phyloP scores from a whole-genome alignment of 2,888 invertebrate species.

The Tinea semifulvella region DNA sequence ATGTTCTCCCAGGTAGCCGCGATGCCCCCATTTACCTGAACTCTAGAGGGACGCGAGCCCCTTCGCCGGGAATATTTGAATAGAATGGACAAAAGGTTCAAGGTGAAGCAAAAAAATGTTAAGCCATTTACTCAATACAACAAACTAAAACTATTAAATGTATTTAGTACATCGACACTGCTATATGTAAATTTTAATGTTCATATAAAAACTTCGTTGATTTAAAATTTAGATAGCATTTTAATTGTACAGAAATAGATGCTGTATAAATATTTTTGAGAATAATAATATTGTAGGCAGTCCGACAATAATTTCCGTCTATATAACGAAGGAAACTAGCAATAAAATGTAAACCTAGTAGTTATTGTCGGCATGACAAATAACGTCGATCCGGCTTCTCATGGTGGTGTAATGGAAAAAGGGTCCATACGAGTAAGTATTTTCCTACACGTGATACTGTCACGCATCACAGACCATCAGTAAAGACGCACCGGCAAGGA shows the following conservation, averaged over 20 bases:
- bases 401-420: neutral
- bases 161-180: neutral
- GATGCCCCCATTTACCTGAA: slow-evolving; percentile 48
- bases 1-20: slow-evolving; percentile 28
- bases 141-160: neutral
- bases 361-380: no score
- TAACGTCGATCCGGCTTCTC: no score
- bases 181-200: neutral
- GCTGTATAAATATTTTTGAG: no score
- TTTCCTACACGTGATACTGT: slow-evolving; percentile 33
- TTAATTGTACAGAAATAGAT: no score
- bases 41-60: slow-evolving; percentile 39
- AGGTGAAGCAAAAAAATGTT: slow-evolving; percentile 4
- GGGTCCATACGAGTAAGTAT: neutral
- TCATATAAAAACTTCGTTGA: neutral
- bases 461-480: slow-evolving; percentile 38
- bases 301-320: no score
- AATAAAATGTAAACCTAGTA: no score
- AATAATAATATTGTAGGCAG: no score
- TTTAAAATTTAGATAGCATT: no score
- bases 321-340: no score
- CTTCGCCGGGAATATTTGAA: slow-evolving; percentile 49
- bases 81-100: slow-evolving; percentile 37
- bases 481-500: slow-evolving; percentile 44
- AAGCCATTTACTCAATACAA: neutral